A percentile compares a stretch with the other conserved stretches of the same genome.
These are phyloP conservation scores for Glaucomys volans DNA, from an alignment of 2,113 vertebrate genomes.

Conservation along the genomic window DNA sequence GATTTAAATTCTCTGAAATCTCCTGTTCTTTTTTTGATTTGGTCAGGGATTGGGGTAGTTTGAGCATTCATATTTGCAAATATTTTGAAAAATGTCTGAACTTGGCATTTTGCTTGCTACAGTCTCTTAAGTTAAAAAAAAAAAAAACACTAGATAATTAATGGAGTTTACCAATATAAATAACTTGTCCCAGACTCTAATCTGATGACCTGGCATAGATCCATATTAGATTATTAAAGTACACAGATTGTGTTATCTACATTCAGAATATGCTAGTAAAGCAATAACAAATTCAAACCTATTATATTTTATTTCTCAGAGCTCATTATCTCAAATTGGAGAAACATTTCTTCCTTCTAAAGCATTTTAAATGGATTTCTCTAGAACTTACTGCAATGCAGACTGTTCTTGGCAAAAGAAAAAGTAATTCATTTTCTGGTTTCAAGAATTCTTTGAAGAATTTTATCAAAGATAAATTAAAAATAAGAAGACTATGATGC, in stretches of 20 bases:
- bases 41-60: background rate
- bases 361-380: background rate
- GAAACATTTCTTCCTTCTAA: background rate
- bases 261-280: background rate
- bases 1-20: slow-evolving; percentile 4
- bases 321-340: slow-evolving; percentile 22
- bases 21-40: background rate
- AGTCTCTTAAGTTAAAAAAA: background rate
- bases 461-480: slow-evolving; percentile 15
- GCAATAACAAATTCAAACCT: background rate
- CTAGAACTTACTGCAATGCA: slow-evolving; percentile 48
- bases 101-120: background rate
- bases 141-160: slow-evolving; percentile 3
- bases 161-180: background rate
- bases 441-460: slow-evolving; percentile 55
- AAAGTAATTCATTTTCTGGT: slow-evolving; percentile 52
- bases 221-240: background rate
- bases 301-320: slow-evolving; percentile 44
- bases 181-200: background rate
- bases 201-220: slow-evolving; percentile 9
- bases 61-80: background rate
- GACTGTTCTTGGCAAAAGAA: slow-evolving; percentile 41
- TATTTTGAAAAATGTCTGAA: background rate
- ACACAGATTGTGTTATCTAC: background rate
- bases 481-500: background rate